Conservation (phyloP, 2,888 invertebrate species). For the Onchidella celtica region DNA sequence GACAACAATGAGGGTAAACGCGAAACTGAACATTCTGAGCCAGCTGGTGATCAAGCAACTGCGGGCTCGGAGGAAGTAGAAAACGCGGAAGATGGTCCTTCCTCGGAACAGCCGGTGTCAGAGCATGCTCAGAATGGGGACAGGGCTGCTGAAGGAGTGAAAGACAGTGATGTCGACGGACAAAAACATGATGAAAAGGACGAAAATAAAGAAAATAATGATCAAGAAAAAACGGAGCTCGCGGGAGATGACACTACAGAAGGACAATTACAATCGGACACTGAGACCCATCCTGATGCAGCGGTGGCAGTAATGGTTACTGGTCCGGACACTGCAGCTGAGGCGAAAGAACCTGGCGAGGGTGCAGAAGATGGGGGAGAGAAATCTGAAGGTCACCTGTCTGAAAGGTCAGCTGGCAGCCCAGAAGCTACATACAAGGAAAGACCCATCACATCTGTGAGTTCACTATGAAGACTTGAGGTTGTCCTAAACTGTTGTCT, state of each 20-base stretch:
- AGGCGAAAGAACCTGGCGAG: too few species aligned
- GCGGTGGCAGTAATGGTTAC: not conserved
- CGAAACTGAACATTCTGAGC: too few species aligned
- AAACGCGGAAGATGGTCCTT: too few species aligned
- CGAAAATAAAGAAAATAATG: not conserved
- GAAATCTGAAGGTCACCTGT: not conserved
- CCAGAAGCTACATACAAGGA: constrained; percentile 16
- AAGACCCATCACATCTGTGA: not conserved
- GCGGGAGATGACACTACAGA: not conserved
- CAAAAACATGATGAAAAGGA: not conserved
- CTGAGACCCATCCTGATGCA: not conserved
- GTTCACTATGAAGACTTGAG: not conserved
- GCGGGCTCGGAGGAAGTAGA: too few species aligned
- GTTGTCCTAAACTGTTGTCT: not conserved
- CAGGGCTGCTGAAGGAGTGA: too few species aligned
- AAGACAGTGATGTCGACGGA: not conserved
- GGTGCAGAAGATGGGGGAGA: too few species aligned
- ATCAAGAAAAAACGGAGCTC: not conserved
- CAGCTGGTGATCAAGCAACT: too few species aligned
- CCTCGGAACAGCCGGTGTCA: too few species aligned
- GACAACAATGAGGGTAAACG: not conserved
- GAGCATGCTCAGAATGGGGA: too few species aligned
- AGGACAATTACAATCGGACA: not conserved
- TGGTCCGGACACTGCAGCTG: not conserved
- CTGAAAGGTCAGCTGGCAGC: not conserved